Base-by-base conservation (phyloP, 2,888 invertebrate species). In the Thymelicus acteon region DNA sequence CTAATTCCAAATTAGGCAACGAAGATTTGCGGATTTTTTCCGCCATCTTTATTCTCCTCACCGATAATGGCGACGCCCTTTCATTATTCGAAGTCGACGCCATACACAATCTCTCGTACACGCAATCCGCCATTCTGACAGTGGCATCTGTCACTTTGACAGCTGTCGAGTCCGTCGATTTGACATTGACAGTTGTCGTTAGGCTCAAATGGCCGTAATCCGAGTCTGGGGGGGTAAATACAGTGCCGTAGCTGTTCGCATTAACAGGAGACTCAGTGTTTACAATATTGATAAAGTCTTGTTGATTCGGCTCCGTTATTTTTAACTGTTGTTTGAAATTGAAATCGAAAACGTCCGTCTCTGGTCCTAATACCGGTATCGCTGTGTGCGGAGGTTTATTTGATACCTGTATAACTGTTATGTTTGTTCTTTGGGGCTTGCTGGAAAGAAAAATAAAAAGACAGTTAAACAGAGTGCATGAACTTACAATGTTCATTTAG, bases 351-450 rank as follows among this genome's bases (percentile, higher is more conserved):
- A 92, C 78, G 48, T 89, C 80, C 0, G 84, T 84, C 62, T 89
- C 89, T 0, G 85, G 79, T 0, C 90, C 89, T 15, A 92, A 70
- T 0, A 92, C 84, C 0, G 92, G 92, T 37, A 92, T 93, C 0
- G 93, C 93, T 0, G 93, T 92, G 79, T 92, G 92, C 0, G 93
- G 93, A 0, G 92, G 88, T 47, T 90, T 91, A 57, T 95, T 95
- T 0, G 95, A 95, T 0, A 95, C 95, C 88, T 95, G 91, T n/a
- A 95, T 95, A 0, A 95, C 95, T 37, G 95, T 95, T 47, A 95
- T 88, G 74, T 95, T 95, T 0, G 94, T 87, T 0, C 86, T 75
- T 72, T 81, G 84, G 3, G 81, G 81, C 2, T 85, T 78, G 5
- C 89, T 91, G 78, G 57, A 87, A 84, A 72, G 24, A 39, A 40